phyloP scores from a whole-genome alignment of 2,113 vertebrate species.

The Pimephales promelas region DNA sequence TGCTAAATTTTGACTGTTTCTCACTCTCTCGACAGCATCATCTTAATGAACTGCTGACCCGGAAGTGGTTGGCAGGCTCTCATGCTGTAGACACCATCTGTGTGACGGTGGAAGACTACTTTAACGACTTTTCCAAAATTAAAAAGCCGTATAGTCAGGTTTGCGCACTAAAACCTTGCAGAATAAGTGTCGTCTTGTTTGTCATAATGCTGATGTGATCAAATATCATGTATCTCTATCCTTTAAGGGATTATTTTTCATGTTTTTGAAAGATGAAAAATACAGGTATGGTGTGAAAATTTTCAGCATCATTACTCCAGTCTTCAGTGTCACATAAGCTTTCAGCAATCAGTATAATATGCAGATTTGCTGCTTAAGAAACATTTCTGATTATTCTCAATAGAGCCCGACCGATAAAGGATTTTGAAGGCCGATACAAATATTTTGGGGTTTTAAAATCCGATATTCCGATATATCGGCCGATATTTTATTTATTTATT shows the following conservation, averaged over 20 bases:
- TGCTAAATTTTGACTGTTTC: background rate
- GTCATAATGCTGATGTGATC: background rate
- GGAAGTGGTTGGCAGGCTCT: conserved; percentile 90
- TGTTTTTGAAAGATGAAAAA: background rate
- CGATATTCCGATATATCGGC: no score
- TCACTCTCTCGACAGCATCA: conserved; percentile 80
- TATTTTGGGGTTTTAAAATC: no score
- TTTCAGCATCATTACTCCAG: background rate
- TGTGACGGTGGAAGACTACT: conserved; percentile 97
- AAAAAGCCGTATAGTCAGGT: conserved; percentile 96
- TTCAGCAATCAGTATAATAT: background rate
- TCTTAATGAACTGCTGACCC: conserved; percentile 89
- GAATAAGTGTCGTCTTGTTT: background rate
- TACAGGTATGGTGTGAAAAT: background rate
- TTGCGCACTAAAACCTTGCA: conserved; percentile 6
- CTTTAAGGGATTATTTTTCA: no score
- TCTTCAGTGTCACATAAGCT: background rate
- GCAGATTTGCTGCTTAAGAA: background rate
- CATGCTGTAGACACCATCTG: conserved; percentile 96
- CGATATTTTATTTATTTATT: no score
- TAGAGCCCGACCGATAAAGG: no score
- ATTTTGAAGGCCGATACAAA: no score
- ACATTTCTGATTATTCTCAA: background rate
- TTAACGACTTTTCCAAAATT: conserved; percentile 96
- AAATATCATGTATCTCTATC: background rate